Evolutionary conservation across 2,888 invertebrate genomes (phyloP).

Genomic region (Autographa pulchrina): DNA sequence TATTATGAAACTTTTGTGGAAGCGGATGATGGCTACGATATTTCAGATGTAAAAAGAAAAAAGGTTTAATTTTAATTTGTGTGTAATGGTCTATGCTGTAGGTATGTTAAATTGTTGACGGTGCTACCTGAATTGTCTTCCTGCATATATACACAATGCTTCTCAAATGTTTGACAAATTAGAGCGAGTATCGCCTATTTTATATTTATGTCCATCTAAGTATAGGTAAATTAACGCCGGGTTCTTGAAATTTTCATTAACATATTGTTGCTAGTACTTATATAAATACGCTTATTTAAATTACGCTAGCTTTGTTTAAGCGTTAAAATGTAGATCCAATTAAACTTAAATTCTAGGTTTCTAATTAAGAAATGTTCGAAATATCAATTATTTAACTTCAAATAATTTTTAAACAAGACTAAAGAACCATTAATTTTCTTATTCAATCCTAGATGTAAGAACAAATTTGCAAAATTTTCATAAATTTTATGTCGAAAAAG

Average conservation of each 20-base stretch:
- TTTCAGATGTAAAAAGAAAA: not conserved
- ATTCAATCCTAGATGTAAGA: not conserved
- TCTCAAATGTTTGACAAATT: no score
- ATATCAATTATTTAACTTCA: conserved; percentile 1
- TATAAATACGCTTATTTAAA: no score
- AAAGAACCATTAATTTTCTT: conserved; percentile 10
- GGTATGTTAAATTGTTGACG: not conserved
- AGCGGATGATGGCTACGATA: not conserved
- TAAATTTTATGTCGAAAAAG: not conserved
- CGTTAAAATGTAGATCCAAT: not conserved
- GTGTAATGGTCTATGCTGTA: not conserved
- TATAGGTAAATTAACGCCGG: no score
- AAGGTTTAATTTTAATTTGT: not conserved
- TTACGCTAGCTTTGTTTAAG: not conserved
- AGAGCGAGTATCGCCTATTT: no score
- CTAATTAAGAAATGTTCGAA: conserved; percentile 8
- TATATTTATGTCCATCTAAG: no score
- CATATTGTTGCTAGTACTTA: no score
- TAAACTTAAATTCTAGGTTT: not conserved
- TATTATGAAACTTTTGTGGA: conserved; percentile 9
- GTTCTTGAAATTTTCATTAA: no score
- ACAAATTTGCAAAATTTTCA: not conserved
- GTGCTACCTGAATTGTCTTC: not conserved
- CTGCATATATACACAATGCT: no score
- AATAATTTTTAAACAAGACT: not conserved